phyloP scores from a whole-genome alignment of 1,140 invertebrate species.

The Macrotrachela quadricornifera region DNA sequence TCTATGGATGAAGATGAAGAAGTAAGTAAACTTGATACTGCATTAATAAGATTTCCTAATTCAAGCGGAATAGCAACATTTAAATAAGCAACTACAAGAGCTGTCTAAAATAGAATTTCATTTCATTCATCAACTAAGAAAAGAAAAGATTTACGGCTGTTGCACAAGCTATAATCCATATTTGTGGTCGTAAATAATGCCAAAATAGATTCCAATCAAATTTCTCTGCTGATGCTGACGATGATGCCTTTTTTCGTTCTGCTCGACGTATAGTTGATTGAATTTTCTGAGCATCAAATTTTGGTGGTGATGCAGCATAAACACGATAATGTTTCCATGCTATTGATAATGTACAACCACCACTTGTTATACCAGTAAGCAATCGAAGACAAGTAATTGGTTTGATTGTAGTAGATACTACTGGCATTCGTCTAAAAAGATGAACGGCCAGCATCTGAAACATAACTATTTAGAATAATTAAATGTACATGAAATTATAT shows the following conservation, averaged over 20 bases:
- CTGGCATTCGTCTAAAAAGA: too few species aligned
- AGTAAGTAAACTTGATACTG: conserved; percentile 35
- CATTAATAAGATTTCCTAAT: conserved; percentile 53
- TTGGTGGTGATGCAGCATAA: not conserved
- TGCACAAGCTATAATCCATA: not conserved
- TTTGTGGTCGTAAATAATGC: not conserved
- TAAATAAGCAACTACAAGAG: conserved; percentile 49
- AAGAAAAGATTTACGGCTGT: not conserved
- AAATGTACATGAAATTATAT: too few species aligned
- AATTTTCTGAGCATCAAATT: not conserved
- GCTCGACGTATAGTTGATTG: not conserved
- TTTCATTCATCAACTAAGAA: conserved; percentile 1
- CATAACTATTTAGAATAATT: too few species aligned
- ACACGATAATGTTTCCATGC: too few species aligned
- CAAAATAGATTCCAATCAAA: not conserved
- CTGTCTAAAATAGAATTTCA: conserved; percentile 39
- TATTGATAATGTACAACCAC: too few species aligned
- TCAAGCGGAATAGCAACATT: conserved; percentile 58
- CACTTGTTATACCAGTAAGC: too few species aligned
- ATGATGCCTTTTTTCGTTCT: not conserved
- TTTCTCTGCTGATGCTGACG: not conserved
- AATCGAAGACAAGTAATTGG: too few species aligned
- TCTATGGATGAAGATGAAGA: conserved; percentile 13
- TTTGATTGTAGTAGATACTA: too few species aligned
- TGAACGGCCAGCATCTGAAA: too few species aligned